phyloP scores from a whole-genome alignment of 2,888 invertebrate genomes.

The Nesidiocoris tenuis region DNA sequence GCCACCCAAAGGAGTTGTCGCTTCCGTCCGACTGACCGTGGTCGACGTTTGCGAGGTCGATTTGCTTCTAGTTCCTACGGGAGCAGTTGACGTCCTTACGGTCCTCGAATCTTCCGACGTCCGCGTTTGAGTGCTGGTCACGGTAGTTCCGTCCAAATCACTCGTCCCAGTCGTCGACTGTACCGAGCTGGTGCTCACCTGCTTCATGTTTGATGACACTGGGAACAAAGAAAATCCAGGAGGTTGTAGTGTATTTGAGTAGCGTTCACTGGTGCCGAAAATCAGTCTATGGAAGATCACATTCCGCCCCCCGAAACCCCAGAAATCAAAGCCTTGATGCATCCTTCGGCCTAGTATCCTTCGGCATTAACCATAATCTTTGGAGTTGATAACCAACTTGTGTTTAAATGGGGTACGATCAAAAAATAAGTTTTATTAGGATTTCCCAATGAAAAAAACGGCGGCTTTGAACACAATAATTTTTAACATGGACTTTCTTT shows the following conservation, averaged over 20 bases:
- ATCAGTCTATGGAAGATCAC: no score
- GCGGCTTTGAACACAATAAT: no score
- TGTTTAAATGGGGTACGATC: no score
- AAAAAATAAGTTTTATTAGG: no score
- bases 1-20: slow-evolving; percentile 6
- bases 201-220: slow-evolving; percentile 51
- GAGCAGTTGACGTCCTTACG: slow-evolving; percentile 13
- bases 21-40: slow-evolving; percentile 6
- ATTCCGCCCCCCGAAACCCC: background rate
- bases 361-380: no score
- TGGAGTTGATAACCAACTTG: no score
- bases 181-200: slow-evolving; percentile 18
- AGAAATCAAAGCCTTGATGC: no score
- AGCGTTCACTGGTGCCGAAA: no score
- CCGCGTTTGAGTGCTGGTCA: slow-evolving; percentile 34
- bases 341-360: no score
- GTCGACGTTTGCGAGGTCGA: slow-evolving; percentile 1
- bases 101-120: slow-evolving; percentile 41
- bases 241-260: background rate
- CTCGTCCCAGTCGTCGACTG: background rate
- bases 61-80: background rate
- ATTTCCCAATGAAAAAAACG: no score
- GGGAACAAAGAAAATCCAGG: slow-evolving; percentile 23
- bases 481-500: no score
- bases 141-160: slow-evolving; percentile 22